Conservation (phyloP, 2,113 vertebrate species). For the Corythaeola cristata region DNA sequence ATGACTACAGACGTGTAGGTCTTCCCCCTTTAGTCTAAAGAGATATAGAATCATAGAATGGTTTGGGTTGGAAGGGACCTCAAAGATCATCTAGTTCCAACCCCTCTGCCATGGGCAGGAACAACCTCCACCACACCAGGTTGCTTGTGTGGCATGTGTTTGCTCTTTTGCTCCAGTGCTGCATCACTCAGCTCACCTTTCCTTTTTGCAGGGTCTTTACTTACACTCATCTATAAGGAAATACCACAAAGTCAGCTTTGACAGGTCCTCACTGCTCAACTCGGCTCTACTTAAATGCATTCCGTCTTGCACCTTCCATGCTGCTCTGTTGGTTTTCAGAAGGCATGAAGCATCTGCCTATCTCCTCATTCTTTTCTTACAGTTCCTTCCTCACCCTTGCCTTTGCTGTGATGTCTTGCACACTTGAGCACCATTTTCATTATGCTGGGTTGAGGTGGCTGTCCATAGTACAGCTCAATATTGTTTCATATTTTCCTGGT, state of each 20-base stretch:
- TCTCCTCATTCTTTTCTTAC: not conserved
- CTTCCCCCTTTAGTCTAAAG: not conserved
- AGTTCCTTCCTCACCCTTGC: not conserved
- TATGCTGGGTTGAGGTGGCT: not conserved
- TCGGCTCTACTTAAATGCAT: not conserved
- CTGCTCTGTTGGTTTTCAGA: not conserved
- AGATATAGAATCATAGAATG: too few relatives aligned
- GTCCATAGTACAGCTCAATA: not conserved
- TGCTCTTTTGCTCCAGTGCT: not conserved
- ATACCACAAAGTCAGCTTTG: not conserved
- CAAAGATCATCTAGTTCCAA: too few relatives aligned
- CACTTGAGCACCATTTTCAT: not conserved
- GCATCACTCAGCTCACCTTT: not conserved
- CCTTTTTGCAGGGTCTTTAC: not conserved
- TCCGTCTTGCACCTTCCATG: not conserved
- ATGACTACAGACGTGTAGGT: fast-evolving
- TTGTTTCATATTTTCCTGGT: not conserved
- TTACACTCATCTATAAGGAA: not conserved
- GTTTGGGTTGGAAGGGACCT: too few relatives aligned
- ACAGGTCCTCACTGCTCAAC: not conserved
- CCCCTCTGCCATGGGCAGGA: too few relatives aligned
- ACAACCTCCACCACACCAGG: too few relatives aligned
- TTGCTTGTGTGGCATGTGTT: not conserved
- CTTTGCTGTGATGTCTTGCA: not conserved
- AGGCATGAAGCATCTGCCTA: not conserved